Conservation (phyloP, 2,113 vertebrate species). For the Chroicocephalus ridibundus region DNA sequence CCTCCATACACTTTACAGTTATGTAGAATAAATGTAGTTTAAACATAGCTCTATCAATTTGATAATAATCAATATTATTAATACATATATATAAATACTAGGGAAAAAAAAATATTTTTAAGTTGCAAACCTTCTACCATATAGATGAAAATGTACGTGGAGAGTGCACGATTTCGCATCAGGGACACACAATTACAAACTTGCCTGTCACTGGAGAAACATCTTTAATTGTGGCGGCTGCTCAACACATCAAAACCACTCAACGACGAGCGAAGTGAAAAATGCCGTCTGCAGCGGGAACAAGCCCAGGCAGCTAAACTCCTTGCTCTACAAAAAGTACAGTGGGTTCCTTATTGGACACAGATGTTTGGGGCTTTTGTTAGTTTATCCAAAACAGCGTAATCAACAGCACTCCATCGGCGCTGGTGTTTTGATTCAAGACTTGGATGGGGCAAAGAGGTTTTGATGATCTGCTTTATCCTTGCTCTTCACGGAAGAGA, state of each 20-base stretch:
- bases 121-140: neutral
- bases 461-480: neutral
- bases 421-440: neutral
- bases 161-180: neutral
- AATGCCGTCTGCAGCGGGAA: neutral
- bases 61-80: neutral
- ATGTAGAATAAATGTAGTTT: neutral
- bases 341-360: neutral
- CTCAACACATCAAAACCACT: neutral
- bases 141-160: neutral
- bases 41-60: neutral
- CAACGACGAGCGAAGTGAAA: neutral
- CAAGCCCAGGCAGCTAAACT: neutral
- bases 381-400: neutral
- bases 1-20: neutral
- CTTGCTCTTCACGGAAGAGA: accelerated
- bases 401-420: neutral
- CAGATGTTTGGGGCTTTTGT: neutral
- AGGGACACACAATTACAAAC: neutral
- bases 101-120: accelerated
- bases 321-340: neutral
- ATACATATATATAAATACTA: neutral
- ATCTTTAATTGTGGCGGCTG: neutral
- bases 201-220: neutral
- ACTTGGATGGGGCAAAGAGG: neutral